These are phyloP conservation scores for Chunga burmeisteri DNA, from an alignment of 2,113 vertebrate genomes.

Conservation along the genomic window DNA sequence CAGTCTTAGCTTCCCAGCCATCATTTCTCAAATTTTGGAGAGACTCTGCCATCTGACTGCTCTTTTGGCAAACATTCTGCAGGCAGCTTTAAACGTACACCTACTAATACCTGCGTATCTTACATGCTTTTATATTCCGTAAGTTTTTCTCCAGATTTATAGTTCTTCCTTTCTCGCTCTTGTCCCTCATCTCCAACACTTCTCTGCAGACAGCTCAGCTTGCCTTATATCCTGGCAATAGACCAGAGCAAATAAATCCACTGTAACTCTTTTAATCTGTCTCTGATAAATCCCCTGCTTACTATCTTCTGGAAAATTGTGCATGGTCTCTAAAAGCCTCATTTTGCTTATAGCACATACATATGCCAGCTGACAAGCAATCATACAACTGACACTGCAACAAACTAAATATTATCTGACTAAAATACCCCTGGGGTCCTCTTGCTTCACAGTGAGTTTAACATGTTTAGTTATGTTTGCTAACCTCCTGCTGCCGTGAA, in stretches of 20 bases:
- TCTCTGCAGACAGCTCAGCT: background rate
- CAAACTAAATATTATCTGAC: slow-evolving; percentile 64
- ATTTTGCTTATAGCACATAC: slow-evolving; percentile 36
- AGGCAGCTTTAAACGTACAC: background rate
- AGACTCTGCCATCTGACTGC: background rate
- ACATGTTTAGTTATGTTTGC: slow-evolving; percentile 53
- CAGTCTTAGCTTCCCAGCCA: background rate
- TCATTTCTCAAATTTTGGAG: background rate
- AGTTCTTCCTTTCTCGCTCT: background rate
- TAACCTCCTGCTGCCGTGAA: slow-evolving; percentile 32
- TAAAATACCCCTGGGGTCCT: slow-evolving; percentile 51
- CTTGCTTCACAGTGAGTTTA: slow-evolving; percentile 53
- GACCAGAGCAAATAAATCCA: slow-evolving; percentile 47
- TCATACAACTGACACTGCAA: slow-evolving; percentile 55
- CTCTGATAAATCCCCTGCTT: slow-evolving; percentile 53
- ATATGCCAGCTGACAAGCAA: slow-evolving; percentile 64
- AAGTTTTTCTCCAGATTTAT: background rate
- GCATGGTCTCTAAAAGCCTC: slow-evolving; percentile 31
- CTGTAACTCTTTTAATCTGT: slow-evolving; percentile 40
- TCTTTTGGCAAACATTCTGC: background rate
- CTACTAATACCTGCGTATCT: background rate
- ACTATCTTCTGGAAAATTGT: slow-evolving; percentile 45
- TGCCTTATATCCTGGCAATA: background rate
- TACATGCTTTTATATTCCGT: rapidly evolving
- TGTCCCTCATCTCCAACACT: background rate